A percentile compares a stretch with the other conserved stretches of the same genome.
Conservation (phyloP, 64 coral and sea anemone genomes). For the Dendrophyllia cribrosa region DNA sequence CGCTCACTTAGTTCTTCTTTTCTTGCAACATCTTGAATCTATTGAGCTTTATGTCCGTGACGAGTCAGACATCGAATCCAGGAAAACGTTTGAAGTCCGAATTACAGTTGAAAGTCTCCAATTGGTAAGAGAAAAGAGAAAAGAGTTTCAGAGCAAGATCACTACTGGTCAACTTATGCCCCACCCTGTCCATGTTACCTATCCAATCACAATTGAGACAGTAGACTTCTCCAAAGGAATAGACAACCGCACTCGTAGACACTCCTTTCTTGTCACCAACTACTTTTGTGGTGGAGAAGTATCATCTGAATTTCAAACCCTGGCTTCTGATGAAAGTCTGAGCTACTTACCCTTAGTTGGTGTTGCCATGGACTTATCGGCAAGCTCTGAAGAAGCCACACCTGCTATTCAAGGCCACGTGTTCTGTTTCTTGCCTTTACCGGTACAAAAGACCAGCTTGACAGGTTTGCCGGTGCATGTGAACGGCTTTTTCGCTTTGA, state of each 20-base stretch:
- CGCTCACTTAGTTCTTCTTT: constrained; percentile 53
- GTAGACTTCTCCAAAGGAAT: neutral
- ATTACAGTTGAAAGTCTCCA: constrained; percentile 39
- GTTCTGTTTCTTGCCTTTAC: constrained; percentile 95
- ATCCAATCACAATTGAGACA: constrained; percentile 65
- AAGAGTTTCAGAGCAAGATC: constrained; percentile 58
- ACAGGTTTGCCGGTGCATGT: constrained; percentile 95
- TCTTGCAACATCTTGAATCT: constrained; percentile 84
- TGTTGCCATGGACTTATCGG: constrained; percentile 45
- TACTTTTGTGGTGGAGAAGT: constrained; percentile 62
- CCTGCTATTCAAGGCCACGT: constrained; percentile 37
- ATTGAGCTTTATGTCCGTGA: constrained; percentile 80
- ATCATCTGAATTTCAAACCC: constrained; percentile 49
- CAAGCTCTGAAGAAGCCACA: neutral
- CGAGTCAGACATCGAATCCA: constrained; percentile 5
- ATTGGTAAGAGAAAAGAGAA: constrained; percentile 50
- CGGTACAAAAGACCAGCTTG: constrained; percentile 76
- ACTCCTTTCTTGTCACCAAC: constrained; percentile 76
- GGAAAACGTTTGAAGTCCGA: constrained; percentile 64
- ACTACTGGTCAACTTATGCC: neutral
- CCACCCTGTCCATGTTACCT: constrained; percentile 52
- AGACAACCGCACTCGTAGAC: neutral
- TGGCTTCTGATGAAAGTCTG: constrained; percentile 65
- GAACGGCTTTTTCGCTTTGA: constrained; percentile 96
- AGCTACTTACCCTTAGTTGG: constrained; percentile 87